phyloP scores from a whole-genome alignment of 2,797 vertebrate genomes.

The Xiphophorus birchmanni region DNA sequence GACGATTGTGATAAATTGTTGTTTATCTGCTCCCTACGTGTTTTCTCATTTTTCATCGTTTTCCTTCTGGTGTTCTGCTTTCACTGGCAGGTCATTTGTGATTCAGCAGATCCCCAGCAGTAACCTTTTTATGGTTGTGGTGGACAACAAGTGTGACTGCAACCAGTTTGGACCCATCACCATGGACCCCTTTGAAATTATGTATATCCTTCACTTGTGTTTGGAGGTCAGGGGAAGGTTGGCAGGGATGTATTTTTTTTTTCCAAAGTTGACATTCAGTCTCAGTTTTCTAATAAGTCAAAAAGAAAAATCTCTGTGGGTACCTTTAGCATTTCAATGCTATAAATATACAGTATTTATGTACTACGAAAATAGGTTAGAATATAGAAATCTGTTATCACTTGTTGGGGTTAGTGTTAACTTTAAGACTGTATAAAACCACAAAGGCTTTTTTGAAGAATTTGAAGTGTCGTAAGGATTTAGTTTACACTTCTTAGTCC shows the following conservation, averaged over 20 bases:
- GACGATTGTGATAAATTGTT: conserved; percentile 7
- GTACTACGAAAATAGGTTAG: background rate
- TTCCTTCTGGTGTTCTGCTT: conserved; percentile 36
- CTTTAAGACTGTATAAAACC: background rate
- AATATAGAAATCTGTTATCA: background rate
- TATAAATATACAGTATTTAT: background rate
- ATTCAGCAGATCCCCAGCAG: conserved; percentile 99
- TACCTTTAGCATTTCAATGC: background rate
- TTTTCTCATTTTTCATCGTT: conserved; percentile 22
- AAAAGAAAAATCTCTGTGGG: background rate
- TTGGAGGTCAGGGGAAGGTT: background rate
- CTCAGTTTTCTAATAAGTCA: background rate
- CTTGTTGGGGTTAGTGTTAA: background rate
- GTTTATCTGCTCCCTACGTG: conserved; percentile 28
- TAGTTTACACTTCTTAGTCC: background rate
- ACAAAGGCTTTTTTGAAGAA: background rate
- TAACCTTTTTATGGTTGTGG: conserved; percentile 99
- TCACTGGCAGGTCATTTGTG: conserved; percentile 91
- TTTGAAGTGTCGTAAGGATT: background rate
- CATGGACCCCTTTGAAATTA: conserved; percentile 97
- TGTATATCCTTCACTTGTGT: conserved; percentile 93
- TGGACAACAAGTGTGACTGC: conserved; percentile 95
- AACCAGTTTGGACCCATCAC: conserved; percentile 89
- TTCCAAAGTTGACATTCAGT: background rate
- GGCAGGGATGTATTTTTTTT: background rate